Conservation (phyloP, 2,888 invertebrate genomes). For the Heliothis peltigera region DNA sequence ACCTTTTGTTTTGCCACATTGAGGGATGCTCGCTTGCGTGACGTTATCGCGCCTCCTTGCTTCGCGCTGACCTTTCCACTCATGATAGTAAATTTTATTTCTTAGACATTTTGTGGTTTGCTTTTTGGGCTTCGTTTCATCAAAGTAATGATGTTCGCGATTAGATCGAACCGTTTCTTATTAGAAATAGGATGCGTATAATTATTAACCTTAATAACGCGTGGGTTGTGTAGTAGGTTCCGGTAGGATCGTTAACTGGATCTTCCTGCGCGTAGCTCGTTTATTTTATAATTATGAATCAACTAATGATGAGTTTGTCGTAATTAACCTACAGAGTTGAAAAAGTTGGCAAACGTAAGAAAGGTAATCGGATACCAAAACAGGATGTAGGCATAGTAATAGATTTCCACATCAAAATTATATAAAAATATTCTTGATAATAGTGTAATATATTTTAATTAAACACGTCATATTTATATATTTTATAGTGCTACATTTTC, state of each 20-base stretch:
- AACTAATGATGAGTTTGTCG: constrained; percentile 18
- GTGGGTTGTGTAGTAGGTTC: constrained; percentile 44
- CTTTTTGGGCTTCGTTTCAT: constrained; percentile 71
- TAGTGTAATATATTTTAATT: neutral
- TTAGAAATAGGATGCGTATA: constrained; percentile 61
- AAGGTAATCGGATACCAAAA: neutral
- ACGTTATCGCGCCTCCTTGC: constrained; percentile 84
- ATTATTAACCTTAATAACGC: constrained; percentile 71
- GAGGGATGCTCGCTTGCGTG: constrained; percentile 87
- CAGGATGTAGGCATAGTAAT: neutral
- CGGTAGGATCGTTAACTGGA: constrained; percentile 51
- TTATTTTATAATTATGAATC: constrained; percentile 32
- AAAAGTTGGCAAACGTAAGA: neutral
- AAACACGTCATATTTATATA: too few species aligned
- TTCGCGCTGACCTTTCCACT: constrained; percentile 85
- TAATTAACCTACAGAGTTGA: constrained; percentile 27
- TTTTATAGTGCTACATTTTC: too few species aligned
- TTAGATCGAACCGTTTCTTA: constrained; percentile 64
- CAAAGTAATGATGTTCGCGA: constrained; percentile 73
- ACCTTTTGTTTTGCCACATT: constrained; percentile 88
- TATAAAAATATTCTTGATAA: neutral
- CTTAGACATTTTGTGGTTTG: constrained; percentile 80
- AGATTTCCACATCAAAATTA: neutral
- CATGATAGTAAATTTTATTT: constrained; percentile 85
- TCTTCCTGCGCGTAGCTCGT: constrained; percentile 27